These are phyloP conservation scores for Tethya wilhelma DNA, from an alignment of 37 sponge, comb jelly and placozoan genomes.

Conservation along the genomic window DNA sequence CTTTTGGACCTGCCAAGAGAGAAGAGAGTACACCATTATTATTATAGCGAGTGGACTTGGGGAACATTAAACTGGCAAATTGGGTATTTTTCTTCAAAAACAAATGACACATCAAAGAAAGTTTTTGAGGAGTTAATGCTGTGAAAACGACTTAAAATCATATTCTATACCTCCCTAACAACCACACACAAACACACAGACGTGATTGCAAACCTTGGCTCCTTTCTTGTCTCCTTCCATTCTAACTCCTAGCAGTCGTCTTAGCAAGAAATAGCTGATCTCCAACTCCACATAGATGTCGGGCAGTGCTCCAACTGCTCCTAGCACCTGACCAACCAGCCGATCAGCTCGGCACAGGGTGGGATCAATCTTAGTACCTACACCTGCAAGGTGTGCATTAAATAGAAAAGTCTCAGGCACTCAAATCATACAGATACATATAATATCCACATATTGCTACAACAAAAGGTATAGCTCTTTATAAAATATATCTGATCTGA, in stretches of 20 bases:
- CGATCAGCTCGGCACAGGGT: slow-evolving; percentile 94
- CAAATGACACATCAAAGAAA: not conserved
- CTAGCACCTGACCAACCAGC: slow-evolving; percentile 96
- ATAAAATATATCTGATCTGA: not conserved
- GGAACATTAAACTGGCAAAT: not conserved
- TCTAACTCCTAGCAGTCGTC: slow-evolving; percentile 91
- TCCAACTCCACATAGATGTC: slow-evolving; percentile 94
- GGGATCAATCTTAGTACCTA: slow-evolving; percentile 97
- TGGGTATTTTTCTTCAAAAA: not conserved
- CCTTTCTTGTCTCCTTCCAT: slow-evolving; percentile 96
- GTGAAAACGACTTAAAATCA: not conserved
- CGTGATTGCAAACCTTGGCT: slow-evolving; percentile 74
- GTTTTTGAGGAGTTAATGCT: not conserved
- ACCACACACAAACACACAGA: not conserved
- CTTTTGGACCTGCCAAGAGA: slow-evolving; percentile 77
- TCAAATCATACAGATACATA: not conserved
- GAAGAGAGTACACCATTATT: not conserved
- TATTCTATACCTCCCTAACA: too few relatives aligned
- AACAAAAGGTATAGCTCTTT: not conserved
- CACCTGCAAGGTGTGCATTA: slow-evolving; percentile 67
- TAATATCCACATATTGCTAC: not conserved
- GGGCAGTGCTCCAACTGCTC: slow-evolving; percentile 90
- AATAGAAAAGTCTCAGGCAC: not conserved
- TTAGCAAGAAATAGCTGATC: slow-evolving; percentile 90
- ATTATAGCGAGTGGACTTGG: too few relatives aligned